Evolutionary conservation across 2,113 vertebrate species (phyloP).

Genomic region (Nerophis lumbriciformis): DNA sequence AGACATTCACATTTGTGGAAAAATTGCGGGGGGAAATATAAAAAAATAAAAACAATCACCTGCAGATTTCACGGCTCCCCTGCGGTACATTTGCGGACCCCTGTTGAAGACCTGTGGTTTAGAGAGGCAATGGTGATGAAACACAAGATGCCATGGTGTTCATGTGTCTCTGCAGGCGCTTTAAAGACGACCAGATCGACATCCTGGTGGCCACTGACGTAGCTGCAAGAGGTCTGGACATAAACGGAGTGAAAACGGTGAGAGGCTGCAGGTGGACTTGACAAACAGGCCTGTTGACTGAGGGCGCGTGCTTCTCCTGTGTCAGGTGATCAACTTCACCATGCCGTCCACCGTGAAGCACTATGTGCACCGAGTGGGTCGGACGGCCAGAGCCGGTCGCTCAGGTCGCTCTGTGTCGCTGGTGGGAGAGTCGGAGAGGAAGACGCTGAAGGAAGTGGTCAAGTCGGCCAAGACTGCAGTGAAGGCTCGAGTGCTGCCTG

Average conservation of each 20-base stretch:
- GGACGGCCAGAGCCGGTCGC: conserved; percentile 86
- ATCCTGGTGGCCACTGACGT: conserved; percentile 95
- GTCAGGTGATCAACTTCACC: conserved; percentile 95
- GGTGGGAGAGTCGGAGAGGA: conserved; percentile 90
- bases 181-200: conserved; percentile 98
- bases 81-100: too few relatives aligned
- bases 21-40: too few relatives aligned
- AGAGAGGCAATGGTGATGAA: too few relatives aligned
- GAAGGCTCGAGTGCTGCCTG: conserved; percentile 88
- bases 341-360: conserved; percentile 96
- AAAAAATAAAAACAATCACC: too few relatives aligned
- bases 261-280: background rate
- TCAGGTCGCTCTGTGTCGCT: conserved; percentile 91
- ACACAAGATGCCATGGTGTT: background rate
- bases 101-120: too few relatives aligned
- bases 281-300: too few relatives aligned
- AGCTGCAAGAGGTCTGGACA: conserved; percentile 92
- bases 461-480: conserved; percentile 82
- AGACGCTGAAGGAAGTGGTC: conserved; percentile 93
- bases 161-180: conserved; percentile 72
- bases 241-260: conserved; percentile 95
- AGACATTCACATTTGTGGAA: too few relatives aligned
- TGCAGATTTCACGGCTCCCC: too few relatives aligned
- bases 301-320: background rate
- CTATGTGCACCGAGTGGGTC: conserved; percentile 93